Conservation (phyloP, 2,113 vertebrate species). For the Candoia aspera region DNA sequence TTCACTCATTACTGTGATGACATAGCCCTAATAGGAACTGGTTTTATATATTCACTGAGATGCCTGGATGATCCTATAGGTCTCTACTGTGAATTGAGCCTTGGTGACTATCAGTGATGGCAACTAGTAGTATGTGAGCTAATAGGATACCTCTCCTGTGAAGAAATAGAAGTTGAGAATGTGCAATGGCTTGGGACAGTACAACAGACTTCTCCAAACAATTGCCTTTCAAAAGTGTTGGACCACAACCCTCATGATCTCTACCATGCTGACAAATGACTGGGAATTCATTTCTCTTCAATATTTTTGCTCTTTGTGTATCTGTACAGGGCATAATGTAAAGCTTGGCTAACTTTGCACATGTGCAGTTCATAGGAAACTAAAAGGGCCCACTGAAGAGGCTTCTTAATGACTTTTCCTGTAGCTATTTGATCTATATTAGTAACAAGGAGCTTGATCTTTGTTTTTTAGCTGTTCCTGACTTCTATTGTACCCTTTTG, state of each 20-base stretch:
- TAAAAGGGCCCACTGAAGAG: conserved; percentile 5
- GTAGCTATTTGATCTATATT: conserved; percentile 24
- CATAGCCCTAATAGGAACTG: not conserved
- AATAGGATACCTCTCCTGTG: not conserved
- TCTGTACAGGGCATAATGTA: conserved; percentile 22
- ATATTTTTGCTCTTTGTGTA: not conserved
- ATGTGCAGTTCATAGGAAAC: not conserved
- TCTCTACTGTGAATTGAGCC: not conserved
- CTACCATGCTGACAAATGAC: not conserved
- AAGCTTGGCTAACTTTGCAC: conserved; percentile 33
- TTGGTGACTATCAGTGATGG: not conserved
- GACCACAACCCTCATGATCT: not conserved
- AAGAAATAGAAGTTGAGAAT: not conserved
- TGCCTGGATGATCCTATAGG: not conserved
- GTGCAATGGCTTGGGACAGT: not conserved
- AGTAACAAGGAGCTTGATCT: conserved; percentile 41
- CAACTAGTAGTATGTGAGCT: not conserved
- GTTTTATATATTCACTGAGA: not conserved
- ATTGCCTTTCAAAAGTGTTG: not conserved
- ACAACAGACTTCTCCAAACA: not conserved
- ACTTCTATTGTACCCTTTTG: not conserved
- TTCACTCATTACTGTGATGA: not conserved
- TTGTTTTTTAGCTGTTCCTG: conserved; percentile 40
- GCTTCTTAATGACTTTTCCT: conserved; percentile 36
- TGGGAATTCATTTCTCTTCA: conserved; percentile 11